A percentile compares a stretch with the other conserved stretches of the same genome.
phyloP scores from a whole-genome alignment of 2,888 invertebrate genomes.

The Carterocephalus palaemon region DNA sequence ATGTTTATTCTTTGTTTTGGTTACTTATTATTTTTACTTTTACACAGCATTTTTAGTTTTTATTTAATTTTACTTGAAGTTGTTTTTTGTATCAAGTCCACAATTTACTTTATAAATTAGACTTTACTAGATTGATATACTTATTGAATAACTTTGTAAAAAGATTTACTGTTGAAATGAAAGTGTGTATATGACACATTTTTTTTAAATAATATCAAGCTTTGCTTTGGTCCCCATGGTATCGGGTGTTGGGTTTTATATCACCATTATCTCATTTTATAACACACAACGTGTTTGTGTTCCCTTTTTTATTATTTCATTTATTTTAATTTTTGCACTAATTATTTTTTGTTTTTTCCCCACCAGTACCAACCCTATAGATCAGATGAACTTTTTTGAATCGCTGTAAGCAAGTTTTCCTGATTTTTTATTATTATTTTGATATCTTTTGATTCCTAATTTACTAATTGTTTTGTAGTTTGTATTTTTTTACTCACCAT shows the following conservation, averaged over 20 bases:
- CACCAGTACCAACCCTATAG: conserved; percentile 76
- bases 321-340: conserved; percentile 47
- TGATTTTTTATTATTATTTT: conserved; percentile 32
- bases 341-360: conserved; percentile 57
- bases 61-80: too few species aligned
- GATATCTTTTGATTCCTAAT: conserved; percentile 25
- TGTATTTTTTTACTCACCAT: conserved; percentile 19
- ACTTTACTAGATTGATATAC: too few species aligned
- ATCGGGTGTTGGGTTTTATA: conserved; percentile 42
- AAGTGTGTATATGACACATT: too few species aligned
- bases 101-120: too few species aligned
- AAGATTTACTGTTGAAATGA: background rate
- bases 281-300: conserved; percentile 39
- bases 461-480: conserved; percentile 29
- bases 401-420: conserved; percentile 73
- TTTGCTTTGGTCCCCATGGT: conserved; percentile 41
- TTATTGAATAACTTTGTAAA: background rate
- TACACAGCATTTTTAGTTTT: too few species aligned
- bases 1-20: too few species aligned
- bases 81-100: too few species aligned
- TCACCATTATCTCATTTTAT: conserved; percentile 35
- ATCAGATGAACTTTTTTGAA: conserved; percentile 79
- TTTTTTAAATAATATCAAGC: conserved; percentile 27
- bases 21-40: too few species aligned
- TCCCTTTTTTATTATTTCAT: conserved; percentile 3